Conservation (phyloP, 1,140 invertebrate species). For the Ceratina japonica region DNA sequence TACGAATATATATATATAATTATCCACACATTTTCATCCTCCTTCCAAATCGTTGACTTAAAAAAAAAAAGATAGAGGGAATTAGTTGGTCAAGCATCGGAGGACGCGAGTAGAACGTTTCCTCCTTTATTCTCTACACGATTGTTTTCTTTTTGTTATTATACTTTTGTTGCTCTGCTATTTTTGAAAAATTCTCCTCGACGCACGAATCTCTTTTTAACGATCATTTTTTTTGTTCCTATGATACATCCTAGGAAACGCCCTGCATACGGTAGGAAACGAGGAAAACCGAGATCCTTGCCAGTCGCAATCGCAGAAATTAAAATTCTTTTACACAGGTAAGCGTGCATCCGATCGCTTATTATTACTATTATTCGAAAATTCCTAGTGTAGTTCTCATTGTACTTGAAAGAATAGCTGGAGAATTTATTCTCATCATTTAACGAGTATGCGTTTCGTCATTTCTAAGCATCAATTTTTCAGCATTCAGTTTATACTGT, state of each 20-base stretch:
- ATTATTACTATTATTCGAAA: not conserved
- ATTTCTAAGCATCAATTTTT: too few species aligned
- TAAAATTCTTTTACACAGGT: constrained; percentile 29
- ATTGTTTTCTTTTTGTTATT: not conserved
- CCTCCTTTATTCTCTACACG: not conserved
- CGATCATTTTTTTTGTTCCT: constrained; percentile 28
- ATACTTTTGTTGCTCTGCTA: not conserved
- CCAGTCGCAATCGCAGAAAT: constrained; percentile 21
- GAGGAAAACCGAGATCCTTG: constrained; percentile 24
- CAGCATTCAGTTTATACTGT: not conserved
- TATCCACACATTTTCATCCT: not conserved
- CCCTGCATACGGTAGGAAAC: constrained; percentile 1
- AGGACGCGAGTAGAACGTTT: not conserved
- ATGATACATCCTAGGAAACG: constrained; percentile 10
- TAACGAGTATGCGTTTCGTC: too few species aligned
- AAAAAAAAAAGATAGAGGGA: not conserved
- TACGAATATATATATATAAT: constrained; percentile 26
- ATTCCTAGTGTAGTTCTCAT: too few species aligned
- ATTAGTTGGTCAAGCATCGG: constrained; percentile 3
- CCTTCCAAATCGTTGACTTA: not conserved
- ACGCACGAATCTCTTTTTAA: constrained; percentile 5
- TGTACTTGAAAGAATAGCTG: too few species aligned
- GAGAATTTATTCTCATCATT: too few species aligned
- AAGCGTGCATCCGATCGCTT: not conserved
- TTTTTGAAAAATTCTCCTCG: not conserved